phyloP scores from a whole-genome alignment of 2,888 invertebrate species.

The Drosophila sordidula region DNA sequence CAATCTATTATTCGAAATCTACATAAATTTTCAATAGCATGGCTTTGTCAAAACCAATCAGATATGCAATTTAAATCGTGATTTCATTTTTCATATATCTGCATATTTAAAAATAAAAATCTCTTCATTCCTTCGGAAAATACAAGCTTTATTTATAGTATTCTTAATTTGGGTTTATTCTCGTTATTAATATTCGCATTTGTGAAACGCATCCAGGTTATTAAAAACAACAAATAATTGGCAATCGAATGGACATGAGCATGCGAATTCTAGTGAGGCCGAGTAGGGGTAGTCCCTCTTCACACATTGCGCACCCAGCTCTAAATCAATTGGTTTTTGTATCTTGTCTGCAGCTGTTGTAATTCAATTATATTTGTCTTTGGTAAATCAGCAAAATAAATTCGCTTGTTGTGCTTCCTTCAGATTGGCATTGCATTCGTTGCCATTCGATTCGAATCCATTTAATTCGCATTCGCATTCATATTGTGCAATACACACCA shows the following conservation, averaged over 20 bases:
- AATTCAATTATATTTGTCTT: slow-evolving; percentile 79
- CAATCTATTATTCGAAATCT: slow-evolving; percentile 3
- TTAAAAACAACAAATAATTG: slow-evolving; percentile 68
- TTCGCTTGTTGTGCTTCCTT: slow-evolving; percentile 61
- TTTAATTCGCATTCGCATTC: slow-evolving; percentile 42
- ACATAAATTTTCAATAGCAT: slow-evolving; percentile 12
- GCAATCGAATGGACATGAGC: slow-evolving; percentile 70
- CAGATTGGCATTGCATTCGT: slow-evolving; percentile 38
- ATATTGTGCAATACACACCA: slow-evolving; percentile 54
- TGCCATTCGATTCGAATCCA: slow-evolving; percentile 13
- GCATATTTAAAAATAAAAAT: slow-evolving; percentile 4
- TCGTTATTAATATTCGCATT: slow-evolving; percentile 3
- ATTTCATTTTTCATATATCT: neutral
- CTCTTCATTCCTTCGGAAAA: neutral
- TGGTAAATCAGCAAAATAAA: slow-evolving; percentile 76
- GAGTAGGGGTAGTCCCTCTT: neutral
- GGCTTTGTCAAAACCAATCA: slow-evolving; percentile 4
- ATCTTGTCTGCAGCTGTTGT: slow-evolving; percentile 45
- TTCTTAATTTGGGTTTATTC: slow-evolving; percentile 5
- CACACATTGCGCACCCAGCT: slow-evolving; percentile 1
- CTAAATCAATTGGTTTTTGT: slow-evolving; percentile 18
- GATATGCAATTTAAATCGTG: slow-evolving; percentile 2
- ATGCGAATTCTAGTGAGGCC: slow-evolving; percentile 1
- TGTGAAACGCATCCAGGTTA: slow-evolving; percentile 1
- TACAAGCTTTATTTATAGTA: neutral